Evolutionary conservation across 2,113 vertebrate species (phyloP).

Genomic region (Pomatorhinus ruficollis): DNA sequence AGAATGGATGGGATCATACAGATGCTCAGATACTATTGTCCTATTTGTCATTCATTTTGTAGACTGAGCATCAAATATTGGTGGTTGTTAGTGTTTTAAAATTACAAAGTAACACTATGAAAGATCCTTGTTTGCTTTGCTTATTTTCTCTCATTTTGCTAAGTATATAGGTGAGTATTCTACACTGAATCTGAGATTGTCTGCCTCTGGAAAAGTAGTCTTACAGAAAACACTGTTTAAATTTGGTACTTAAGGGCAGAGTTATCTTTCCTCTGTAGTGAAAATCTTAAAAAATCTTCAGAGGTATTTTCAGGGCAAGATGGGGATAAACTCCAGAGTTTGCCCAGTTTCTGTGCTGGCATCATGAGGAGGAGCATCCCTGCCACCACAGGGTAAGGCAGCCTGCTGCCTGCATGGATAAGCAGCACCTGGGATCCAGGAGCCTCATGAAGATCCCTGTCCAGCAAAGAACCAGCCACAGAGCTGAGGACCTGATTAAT

Average conservation of each 20-base stretch:
- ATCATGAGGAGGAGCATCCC: neutral
- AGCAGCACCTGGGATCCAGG: neutral
- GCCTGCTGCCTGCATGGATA: neutral
- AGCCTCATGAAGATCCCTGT: neutral
- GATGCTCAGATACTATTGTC: neutral
- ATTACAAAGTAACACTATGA: neutral
- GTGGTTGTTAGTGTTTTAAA: neutral
- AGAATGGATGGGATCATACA: neutral
- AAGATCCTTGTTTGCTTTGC: neutral
- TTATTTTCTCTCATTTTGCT: neutral
- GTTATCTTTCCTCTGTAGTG: neutral
- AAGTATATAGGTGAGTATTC: neutral
- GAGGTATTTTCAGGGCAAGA: neutral
- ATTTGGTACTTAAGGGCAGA: neutral
- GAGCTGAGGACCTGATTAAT: neutral
- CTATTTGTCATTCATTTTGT: neutral
- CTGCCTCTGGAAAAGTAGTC: neutral
- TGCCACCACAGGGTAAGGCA: neutral
- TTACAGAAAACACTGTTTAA: neutral
- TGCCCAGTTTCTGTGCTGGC: neutral
- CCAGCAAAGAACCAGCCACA: neutral
- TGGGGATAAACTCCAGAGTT: neutral
- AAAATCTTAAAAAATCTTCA: neutral
- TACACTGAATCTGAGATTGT: neutral
- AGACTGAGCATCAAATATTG: neutral